A percentile compares a stretch with the other conserved stretches of the same genome.
Conservation (phyloP, 1,140 invertebrate genomes). For the Apis cerana region DNA sequence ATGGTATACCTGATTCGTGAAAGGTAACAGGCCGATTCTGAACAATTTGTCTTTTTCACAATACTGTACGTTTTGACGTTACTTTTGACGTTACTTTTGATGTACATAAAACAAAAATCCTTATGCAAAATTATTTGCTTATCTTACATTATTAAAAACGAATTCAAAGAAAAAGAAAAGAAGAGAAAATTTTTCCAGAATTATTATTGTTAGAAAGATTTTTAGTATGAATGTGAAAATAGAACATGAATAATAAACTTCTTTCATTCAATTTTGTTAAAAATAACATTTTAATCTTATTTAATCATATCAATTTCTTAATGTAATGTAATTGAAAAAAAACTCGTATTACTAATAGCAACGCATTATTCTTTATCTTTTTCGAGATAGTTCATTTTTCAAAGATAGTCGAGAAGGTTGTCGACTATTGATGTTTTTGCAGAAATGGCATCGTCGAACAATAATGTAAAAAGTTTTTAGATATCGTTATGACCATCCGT, state of each 20-base stretch:
- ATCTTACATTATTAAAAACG: background rate
- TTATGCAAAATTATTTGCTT: too few species aligned
- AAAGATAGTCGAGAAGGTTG: background rate
- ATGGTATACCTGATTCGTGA: too few species aligned
- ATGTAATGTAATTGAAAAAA: background rate
- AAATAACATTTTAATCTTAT: too few species aligned
- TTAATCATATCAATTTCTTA: too few species aligned
- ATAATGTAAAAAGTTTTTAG: slow-evolving; percentile 4
- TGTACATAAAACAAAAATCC: too few species aligned
- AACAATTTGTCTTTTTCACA: too few species aligned
- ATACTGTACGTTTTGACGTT: too few species aligned
- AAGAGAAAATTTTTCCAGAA: background rate
- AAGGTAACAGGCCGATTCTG: too few species aligned
- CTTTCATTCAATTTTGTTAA: too few species aligned
- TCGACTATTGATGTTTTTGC: background rate
- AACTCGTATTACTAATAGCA: background rate
- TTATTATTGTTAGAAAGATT: background rate
- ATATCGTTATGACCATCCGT: background rate
- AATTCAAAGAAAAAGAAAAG: background rate
- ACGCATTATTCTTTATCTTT: background rate
- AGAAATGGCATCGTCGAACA: background rate
- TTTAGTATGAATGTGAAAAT: background rate
- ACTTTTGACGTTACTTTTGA: too few species aligned
- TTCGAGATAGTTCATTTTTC: too few species aligned
- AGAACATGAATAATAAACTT: too few species aligned